Percentiles rank a stretch among this genome's conserved stretches.
phyloP scores from a whole-genome alignment of 2,113 vertebrate species.

The Seriola quinqueradiata region DNA sequence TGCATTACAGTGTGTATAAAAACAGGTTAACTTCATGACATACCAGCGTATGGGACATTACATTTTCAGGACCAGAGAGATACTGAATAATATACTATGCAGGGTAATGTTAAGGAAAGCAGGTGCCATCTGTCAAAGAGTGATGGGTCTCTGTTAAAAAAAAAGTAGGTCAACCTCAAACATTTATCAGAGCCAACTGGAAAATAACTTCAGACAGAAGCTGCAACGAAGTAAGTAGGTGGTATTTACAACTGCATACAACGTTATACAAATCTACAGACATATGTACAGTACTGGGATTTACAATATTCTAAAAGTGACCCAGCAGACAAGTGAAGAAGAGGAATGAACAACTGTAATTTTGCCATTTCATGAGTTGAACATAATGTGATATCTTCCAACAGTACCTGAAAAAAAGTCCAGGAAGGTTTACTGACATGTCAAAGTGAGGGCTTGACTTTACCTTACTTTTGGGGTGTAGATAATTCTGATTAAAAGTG shows the following conservation, averaged over 20 bases:
- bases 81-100: neutral
- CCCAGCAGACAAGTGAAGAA: constrained; percentile 19
- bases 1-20: constrained; percentile 16
- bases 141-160: constrained; percentile 26
- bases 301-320: neutral
- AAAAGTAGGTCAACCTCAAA: constrained; percentile 18
- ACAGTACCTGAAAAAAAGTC: neutral
- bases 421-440: constrained; percentile 2
- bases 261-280: constrained; percentile 12
- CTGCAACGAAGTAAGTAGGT: neutral
- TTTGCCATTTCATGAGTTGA: constrained; percentile 2
- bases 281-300: constrained; percentile 34
- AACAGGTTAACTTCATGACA: constrained; percentile 28
- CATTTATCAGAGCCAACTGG: constrained; percentile 3
- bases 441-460: neutral
- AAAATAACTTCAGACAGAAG: constrained; percentile 11
- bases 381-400: neutral
- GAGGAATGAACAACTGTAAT: neutral
- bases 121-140: neutral
- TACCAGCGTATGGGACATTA: constrained; percentile 10
- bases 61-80: constrained; percentile 15
- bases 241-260: constrained; percentile 15
- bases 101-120: constrained; percentile 9
- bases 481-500: neutral
- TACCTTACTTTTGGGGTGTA: neutral